Conservation (phyloP, 2,113 vertebrate genomes). For the Kryptolebias marmoratus region DNA sequence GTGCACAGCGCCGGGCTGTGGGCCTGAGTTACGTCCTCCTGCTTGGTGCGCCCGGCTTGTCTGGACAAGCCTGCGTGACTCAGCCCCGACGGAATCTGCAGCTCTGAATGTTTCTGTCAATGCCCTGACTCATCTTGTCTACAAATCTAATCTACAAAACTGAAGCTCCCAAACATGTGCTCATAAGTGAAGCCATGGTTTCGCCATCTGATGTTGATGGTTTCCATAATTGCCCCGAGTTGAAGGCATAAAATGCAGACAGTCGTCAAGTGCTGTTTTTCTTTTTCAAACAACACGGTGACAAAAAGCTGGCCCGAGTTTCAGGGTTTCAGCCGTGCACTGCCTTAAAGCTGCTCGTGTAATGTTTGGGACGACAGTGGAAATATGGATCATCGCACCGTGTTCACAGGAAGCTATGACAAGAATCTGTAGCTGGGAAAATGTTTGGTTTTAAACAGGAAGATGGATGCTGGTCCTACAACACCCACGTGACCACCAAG, state of each 20-base stretch:
- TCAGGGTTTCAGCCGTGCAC: background rate
- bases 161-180: conserved; percentile 33
- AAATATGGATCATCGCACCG: background rate
- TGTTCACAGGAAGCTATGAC: background rate
- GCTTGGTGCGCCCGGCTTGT: conserved; percentile 45
- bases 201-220: conserved; percentile 12
- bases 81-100: conserved; percentile 64
- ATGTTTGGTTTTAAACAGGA: background rate
- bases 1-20: conserved; percentile 52
- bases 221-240: conserved; percentile 21
- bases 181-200: conserved; percentile 19
- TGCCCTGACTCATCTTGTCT: conserved; percentile 61
- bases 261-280: conserved; percentile 3
- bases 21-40: conserved; percentile 52
- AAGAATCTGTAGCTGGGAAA: background rate
- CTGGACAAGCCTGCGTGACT: conserved; percentile 63
- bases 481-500: background rate
- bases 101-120: conserved; percentile 62
- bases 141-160: conserved; percentile 68
- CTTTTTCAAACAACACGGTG: background rate
- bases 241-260: conserved; percentile 15
- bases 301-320: conserved; percentile 28
- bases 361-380: background rate
- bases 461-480: background rate
- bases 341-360: background rate